Percentiles rank a stretch among this genome's conserved stretches.
Conservation (phyloP, 2,113 vertebrate species). For the Natator depressus region DNA sequence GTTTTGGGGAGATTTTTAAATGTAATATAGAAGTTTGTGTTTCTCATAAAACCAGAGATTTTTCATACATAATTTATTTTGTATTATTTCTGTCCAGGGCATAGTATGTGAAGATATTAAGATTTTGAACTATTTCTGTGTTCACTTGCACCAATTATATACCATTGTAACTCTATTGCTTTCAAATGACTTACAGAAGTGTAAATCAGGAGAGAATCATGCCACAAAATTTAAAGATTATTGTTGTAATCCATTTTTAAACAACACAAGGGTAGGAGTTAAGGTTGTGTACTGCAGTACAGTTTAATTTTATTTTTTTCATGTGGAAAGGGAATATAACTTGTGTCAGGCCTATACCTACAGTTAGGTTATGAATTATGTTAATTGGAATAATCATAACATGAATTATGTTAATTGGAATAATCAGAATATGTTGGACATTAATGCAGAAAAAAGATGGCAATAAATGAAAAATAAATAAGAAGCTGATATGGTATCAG, state of each 20-base stretch:
- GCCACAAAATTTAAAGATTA: constrained; percentile 47
- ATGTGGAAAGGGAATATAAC: constrained; percentile 10
- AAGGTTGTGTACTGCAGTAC: constrained; percentile 28
- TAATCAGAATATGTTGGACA: constrained; percentile 43
- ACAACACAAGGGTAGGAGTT: constrained; percentile 9
- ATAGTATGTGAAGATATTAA: background rate
- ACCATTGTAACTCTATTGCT: constrained; percentile 25
- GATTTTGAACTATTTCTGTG: background rate
- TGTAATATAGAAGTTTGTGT: background rate
- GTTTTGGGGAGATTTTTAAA: background rate
- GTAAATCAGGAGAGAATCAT: constrained; percentile 36
- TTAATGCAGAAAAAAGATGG: constrained; percentile 37
- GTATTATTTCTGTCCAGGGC: background rate
- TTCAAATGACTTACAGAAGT: constrained; percentile 61
- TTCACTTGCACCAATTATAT: constrained; percentile 56
- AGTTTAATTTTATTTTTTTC: constrained; percentile 14
- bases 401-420: constrained; percentile 60
- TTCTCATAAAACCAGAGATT: background rate
- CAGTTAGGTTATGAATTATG: constrained; percentile 63
- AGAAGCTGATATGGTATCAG: background rate
- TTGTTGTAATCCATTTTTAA: constrained; percentile 51
- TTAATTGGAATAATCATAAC: constrained; percentile 60
- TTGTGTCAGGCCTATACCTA: constrained; percentile 45
- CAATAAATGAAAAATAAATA: constrained; percentile 27
- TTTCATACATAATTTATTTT: background rate